Percentiles rank a stretch among this genome's conserved stretches.
These are phyloP conservation scores for Heteronetta atricapilla DNA, from an alignment of 2,113 vertebrate species.

Conservation along the genomic window DNA sequence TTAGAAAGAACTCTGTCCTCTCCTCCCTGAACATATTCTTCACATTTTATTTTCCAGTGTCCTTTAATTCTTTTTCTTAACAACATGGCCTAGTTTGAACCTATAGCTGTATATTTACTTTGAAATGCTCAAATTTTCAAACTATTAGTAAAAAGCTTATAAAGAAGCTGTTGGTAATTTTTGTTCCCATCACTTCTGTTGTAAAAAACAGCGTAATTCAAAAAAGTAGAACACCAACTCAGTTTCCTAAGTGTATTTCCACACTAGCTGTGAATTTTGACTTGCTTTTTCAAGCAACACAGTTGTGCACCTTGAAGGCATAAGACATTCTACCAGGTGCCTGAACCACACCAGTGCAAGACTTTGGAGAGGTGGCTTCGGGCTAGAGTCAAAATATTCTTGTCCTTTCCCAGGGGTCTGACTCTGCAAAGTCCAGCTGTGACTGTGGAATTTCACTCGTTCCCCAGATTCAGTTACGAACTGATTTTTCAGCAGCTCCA, in stretches of 20 bases:
- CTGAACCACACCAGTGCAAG: neutral
- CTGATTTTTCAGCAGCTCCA: conserved; percentile 27
- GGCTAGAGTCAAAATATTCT: neutral
- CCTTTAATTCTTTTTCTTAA: neutral
- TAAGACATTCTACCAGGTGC: neutral
- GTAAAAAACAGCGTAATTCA: neutral
- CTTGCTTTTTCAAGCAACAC: conserved; percentile 36
- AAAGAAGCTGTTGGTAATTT: neutral
- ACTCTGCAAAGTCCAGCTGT: conserved; percentile 12
- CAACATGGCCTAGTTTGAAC: neutral
- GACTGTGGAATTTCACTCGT: conserved; percentile 1
- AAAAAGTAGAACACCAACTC: neutral
- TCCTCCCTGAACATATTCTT: neutral
- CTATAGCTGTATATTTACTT: neutral
- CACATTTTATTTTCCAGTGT: neutral
- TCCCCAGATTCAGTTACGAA: neutral
- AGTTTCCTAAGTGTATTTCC: neutral
- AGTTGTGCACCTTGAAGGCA: neutral
- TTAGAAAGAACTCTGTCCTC: neutral
- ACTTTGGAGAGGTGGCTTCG: neutral
- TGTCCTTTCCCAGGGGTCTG: neutral
- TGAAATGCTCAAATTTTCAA: neutral
- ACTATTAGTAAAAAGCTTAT: neutral
- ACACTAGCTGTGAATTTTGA: neutral
- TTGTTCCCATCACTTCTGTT: neutral